A percentile compares a stretch with the other conserved stretches of the same genome.
These are phyloP conservation scores for Xenopus laevis DNA, from an alignment of 2,113 vertebrate genomes.

Conservation along the genomic window DNA sequence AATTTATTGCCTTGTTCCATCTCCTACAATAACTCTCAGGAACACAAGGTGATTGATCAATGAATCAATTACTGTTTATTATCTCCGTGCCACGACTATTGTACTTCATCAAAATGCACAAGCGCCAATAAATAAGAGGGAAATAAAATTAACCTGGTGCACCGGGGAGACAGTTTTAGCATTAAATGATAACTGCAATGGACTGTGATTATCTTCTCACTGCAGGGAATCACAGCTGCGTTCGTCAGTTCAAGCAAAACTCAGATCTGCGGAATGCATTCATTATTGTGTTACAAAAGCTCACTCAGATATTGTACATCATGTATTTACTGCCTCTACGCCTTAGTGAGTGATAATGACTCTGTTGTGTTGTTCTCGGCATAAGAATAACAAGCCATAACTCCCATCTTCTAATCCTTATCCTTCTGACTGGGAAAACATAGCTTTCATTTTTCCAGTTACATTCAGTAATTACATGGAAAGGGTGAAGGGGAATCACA, in stretches of 20 bases:
- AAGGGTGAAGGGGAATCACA: not conserved
- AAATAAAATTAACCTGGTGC: slow-evolving; percentile 32
- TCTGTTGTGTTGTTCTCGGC: not conserved
- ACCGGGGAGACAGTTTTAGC: slow-evolving; percentile 2
- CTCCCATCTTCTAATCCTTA: slow-evolving; percentile 29
- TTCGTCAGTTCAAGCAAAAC: slow-evolving; percentile 30
- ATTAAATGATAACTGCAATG: slow-evolving; percentile 44
- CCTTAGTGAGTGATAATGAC: slow-evolving; percentile 37
- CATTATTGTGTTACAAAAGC: slow-evolving; percentile 34
- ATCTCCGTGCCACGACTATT: slow-evolving; percentile 13
- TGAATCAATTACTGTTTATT: slow-evolving; percentile 48
- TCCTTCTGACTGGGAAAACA: not conserved
- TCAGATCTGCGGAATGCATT: slow-evolving; percentile 26
- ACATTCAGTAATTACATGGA: not conserved
- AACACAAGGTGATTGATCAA: slow-evolving; percentile 41
- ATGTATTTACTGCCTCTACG: slow-evolving; percentile 28
- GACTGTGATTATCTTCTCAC: slow-evolving; percentile 35
- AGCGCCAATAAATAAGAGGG: slow-evolving; percentile 42
- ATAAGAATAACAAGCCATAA: slow-evolving; percentile 20
- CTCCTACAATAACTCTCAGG: slow-evolving; percentile 24
- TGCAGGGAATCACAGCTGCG: slow-evolving; percentile 35
- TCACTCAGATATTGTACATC: slow-evolving; percentile 35
- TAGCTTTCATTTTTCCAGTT: slow-evolving; percentile 11
- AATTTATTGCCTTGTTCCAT: slow-evolving; percentile 13
- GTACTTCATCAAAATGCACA: slow-evolving; percentile 42